Base-by-base conservation (phyloP, 2,888 invertebrate genomes). In the Brachycybe producta region DNA sequence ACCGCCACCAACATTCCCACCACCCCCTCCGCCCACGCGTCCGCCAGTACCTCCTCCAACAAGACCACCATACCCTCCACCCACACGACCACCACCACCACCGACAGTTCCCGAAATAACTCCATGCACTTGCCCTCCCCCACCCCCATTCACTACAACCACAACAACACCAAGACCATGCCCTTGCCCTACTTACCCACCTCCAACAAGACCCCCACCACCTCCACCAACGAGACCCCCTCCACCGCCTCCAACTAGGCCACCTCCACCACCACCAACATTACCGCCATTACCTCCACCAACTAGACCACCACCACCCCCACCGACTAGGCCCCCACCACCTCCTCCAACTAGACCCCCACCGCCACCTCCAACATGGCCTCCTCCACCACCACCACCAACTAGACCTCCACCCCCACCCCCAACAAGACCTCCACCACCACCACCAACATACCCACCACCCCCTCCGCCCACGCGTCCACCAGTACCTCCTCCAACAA, bases 1-100 rank as follows among this genome's bases (percentile, higher is more conserved):
- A 49, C 71, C 51, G 65, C 67, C 40, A 55, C 65, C 35, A 1
- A 60, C 55, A 63, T 68, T 71, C 55, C 66, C 69, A 1, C 70
- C 71, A 8, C 73, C 73, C 55, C 66, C 66, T 0, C 56, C 57
- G 26, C 63, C 57, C 0, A 27, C 61, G 53, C 2, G 59, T 60
- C 64, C 65, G n/a, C n/a, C n/a, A n/a, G n/a, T n/a, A n/a, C n/a
- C n/a, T n/a, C n/a, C n/a, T n/a, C n/a, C n/a, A n/a, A n/a, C n/a
- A n/a, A n/a, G n/a, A n/a, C n/a, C n/a, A n/a, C n/a, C n/a, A n/a
- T n/a, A n/a, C n/a, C n/a, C n/a, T n/a, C n/a, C n/a, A n/a, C n/a
- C n/a, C n/a, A n/a, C n/a, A n/a, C n/a, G n/a, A n/a, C n/a, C n/a
- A n/a, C n/a, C n/a, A n/a, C n/a, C n/a, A n/a, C n/a, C n/a, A n/a